Evolutionary conservation across 2,113 vertebrate species (phyloP).

Genomic region (Holacanthus passer): DNA sequence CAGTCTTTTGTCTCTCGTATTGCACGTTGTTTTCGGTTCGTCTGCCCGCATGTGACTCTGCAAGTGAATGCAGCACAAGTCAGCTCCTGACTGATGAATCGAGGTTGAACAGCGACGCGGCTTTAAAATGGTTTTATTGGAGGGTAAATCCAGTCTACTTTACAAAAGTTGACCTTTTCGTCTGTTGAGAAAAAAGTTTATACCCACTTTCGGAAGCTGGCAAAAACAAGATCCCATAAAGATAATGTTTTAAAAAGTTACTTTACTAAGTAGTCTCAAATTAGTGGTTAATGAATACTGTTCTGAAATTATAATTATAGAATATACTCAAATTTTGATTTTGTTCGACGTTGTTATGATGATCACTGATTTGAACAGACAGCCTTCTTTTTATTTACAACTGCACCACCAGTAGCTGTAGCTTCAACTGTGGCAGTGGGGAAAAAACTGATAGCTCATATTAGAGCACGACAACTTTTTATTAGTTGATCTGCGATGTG

Average conservation of each 20-base stretch:
- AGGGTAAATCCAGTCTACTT: neutral
- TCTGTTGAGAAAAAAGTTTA: neutral
- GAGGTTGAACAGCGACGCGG: neutral
- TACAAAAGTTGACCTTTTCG: neutral
- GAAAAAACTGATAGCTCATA: neutral
- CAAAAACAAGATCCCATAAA: neutral
- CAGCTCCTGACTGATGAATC: neutral
- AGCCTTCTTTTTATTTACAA: slow-evolving; percentile 3
- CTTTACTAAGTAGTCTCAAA: neutral
- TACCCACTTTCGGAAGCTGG: neutral
- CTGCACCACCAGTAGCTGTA: neutral
- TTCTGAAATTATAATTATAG: neutral
- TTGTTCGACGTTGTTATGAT: neutral
- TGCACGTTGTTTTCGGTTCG: slow-evolving; percentile 8
- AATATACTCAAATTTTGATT: neutral
- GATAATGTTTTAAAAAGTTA: neutral
- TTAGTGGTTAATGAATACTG: neutral
- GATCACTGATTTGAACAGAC: neutral
- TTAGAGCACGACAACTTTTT: neutral
- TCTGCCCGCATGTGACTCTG: neutral
- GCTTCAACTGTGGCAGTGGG: neutral
- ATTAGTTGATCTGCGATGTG: neutral
- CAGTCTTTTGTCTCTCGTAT: slow-evolving; percentile 5
- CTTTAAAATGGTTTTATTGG: neutral
- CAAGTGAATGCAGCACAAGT: neutral